Percentiles rank a stretch among this genome's conserved stretches.
These are phyloP conservation scores for Rapana venosa DNA, from an alignment of 2,888 invertebrate species.

Conservation along the genomic window DNA sequence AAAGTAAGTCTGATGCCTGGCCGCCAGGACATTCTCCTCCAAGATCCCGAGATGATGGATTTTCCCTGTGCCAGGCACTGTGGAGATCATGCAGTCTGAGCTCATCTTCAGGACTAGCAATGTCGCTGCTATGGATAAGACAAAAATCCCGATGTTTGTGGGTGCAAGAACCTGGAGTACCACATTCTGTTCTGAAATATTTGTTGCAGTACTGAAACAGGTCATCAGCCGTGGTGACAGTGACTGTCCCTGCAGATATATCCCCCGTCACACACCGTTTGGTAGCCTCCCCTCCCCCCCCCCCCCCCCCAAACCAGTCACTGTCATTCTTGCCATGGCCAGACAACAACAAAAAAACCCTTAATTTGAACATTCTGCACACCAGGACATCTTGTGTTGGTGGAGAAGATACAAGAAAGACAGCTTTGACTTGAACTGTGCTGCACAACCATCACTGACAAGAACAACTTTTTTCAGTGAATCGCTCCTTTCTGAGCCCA, in stretches of 20 bases:
- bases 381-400: not conserved
- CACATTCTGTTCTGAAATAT: not conserved
- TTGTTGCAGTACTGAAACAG: not conserved
- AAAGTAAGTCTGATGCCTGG: not conserved
- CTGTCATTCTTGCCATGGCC: constrained; percentile 38
- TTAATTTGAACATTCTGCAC: too few species aligned
- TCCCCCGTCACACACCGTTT: constrained; percentile 25
- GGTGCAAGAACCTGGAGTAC: not conserved
- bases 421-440: constrained; percentile 37
- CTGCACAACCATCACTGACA: constrained; percentile 40
- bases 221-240: not conserved
- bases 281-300: too few species aligned
- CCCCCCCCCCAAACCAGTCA: constrained; percentile 36
- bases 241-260: not conserved
- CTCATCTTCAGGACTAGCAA: too few species aligned
- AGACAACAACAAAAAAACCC: constrained; percentile 12
- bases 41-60: not conserved
- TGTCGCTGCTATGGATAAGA: too few species aligned
- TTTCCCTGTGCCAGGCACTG: not conserved
- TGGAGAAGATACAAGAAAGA: constrained; percentile 2
- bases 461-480: constrained; percentile 30
- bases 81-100: not conserved
- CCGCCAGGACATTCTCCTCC: not conserved
- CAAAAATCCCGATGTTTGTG: not conserved
- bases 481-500: not conserved